Evolutionary conservation across 2,797 vertebrate species (phyloP), one percentile per base, ranked within the genome.

Genomic region (Nothura maculosa): DNA sequence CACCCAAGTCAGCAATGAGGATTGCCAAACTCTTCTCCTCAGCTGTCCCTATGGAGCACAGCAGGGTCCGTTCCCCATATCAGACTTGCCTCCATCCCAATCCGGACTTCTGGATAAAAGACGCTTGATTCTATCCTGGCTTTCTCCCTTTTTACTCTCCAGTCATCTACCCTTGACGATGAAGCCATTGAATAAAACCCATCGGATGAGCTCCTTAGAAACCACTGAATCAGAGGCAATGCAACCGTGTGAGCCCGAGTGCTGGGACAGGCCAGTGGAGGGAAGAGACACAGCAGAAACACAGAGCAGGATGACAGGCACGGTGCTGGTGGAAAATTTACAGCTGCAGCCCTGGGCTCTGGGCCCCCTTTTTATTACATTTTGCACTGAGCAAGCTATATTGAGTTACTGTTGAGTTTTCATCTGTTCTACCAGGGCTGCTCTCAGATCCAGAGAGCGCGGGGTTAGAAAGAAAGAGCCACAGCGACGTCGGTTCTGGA

Each of bases 291-390:
- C 36, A 25, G 55, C 36, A 70, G 32, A 52, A 82, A 24, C 0
- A 8, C 48, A 2, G 21, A 82, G 87, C 36, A 16, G 89, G 36
- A 48, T 1, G 3, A 50, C 57, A 85, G 50, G 42, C 64, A 27
- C 0, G 3, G 61, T 6, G 52, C 52, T 60, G 30, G 25, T 0
- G 16, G 78, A 75, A 73, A 63, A 87, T 84, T 78, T 70, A 92
- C 61, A 92, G 54, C 68, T 60, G 43, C 77, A 7, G 62, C 4
- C 54, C 17, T 2, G 7, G 50, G 20, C 79, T 75, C 70, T 43
- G 92, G 63, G 87, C 87, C 92, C 42, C 78, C 11, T 76, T 86
- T 75, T 70, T 55, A 64, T 85, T 86, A 34, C 52, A 22, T 85
- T 88, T 94, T 81, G 79, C 82, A 90, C 89, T 12, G 1, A 50